Evolutionary conservation across 2,888 invertebrate species (phyloP).

Genomic region (Ectemnius continuus): DNA sequence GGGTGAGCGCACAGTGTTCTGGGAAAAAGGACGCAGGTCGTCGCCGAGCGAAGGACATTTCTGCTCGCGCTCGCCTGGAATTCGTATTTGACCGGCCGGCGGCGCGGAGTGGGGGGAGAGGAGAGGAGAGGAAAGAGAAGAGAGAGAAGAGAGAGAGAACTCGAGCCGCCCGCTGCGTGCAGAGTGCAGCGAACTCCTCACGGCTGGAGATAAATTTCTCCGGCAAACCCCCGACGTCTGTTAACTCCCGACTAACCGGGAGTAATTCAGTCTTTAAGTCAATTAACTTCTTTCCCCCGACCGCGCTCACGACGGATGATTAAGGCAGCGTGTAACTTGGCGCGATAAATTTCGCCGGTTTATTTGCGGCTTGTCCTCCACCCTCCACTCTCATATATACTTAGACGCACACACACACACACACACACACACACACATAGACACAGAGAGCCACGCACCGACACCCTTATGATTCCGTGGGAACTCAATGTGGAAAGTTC

Average conservation of each 20-base stretch:
- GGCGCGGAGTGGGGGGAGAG: neutral
- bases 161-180: slow-evolving; percentile 9
- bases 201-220: slow-evolving; percentile 38
- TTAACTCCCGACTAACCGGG: slow-evolving; percentile 45
- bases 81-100: neutral
- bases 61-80: neutral
- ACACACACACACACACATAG: too few species aligned
- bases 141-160: too few species aligned
- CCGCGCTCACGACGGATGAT: slow-evolving; percentile 55
- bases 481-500: too few species aligned
- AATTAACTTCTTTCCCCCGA: slow-evolving; percentile 56
- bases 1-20: too few species aligned
- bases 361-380: slow-evolving; percentile 52
- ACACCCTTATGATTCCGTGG: too few species aligned
- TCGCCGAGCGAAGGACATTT: slow-evolving; percentile 16
- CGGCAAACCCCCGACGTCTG: slow-evolving; percentile 44
- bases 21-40: too few species aligned
- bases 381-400: slow-evolving; percentile 20
- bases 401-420: neutral
- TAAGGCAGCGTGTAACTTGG: slow-evolving; percentile 57
- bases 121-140: too few species aligned
- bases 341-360: slow-evolving; percentile 63
- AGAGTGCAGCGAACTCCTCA: slow-evolving; percentile 10
- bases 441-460: too few species aligned
- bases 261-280: slow-evolving; percentile 56